A percentile compares a stretch with the other conserved stretches of the same genome.
Evolutionary conservation across 1,140 invertebrate genomes (phyloP).

Genomic region (Delia radicum): DNA sequence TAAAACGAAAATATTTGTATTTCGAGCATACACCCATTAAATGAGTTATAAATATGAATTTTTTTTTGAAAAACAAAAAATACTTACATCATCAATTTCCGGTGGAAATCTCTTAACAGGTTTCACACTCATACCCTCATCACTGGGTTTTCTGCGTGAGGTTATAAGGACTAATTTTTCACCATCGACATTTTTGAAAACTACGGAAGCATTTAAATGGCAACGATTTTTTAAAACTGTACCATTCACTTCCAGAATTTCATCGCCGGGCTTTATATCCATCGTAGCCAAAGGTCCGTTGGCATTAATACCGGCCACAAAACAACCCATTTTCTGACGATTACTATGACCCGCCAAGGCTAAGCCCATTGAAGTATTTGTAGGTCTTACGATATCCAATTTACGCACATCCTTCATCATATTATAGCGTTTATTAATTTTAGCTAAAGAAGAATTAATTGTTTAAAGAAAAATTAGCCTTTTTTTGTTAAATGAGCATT

Average conservation of each 20-base stretch:
- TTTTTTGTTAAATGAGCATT: slow-evolving; percentile 21
- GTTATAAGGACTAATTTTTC: slow-evolving; percentile 81
- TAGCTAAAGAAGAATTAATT: slow-evolving; percentile 63
- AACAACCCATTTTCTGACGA: slow-evolving; percentile 92
- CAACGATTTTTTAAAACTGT: slow-evolving; percentile 90
- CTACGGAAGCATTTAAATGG: slow-evolving; percentile 92
- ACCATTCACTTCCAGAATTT: slow-evolving; percentile 96
- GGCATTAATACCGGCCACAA: slow-evolving; percentile 92
- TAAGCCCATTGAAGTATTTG: slow-evolving; percentile 75
- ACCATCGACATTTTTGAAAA: slow-evolving; percentile 88
- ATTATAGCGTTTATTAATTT: slow-evolving; percentile 88
- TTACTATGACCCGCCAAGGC: slow-evolving; percentile 93
- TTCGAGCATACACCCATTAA: too few relatives aligned
- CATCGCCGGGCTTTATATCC: slow-evolving; percentile 86
- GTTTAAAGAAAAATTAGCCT: neutral
- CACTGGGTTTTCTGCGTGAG: slow-evolving; percentile 70
- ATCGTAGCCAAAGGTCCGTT: slow-evolving; percentile 76
- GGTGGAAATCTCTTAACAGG: slow-evolving; percentile 86
- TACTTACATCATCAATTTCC: slow-evolving; percentile 68
- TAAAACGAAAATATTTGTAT: too few relatives aligned
- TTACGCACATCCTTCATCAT: slow-evolving; percentile 70
- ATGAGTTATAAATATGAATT: too few relatives aligned
- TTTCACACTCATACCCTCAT: slow-evolving; percentile 88
- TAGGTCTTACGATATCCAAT: slow-evolving; percentile 70
- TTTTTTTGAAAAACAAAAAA: too few relatives aligned